These are phyloP conservation scores for Novumbra hubbsi DNA, from an alignment of 2,797 vertebrate species.

Conservation along the genomic window DNA sequence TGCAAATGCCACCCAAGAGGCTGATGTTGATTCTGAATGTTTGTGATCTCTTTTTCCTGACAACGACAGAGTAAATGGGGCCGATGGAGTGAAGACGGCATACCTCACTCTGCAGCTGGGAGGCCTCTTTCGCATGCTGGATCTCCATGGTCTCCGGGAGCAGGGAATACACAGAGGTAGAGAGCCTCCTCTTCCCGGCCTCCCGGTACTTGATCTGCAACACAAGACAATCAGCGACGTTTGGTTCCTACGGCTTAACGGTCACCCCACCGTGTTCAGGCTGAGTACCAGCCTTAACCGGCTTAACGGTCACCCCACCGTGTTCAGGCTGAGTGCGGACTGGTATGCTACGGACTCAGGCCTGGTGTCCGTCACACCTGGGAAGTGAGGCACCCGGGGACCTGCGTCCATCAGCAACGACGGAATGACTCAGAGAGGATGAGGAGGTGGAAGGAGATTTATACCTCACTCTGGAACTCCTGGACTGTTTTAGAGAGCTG, in stretches of 20 bases:
- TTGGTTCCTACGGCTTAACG: not conserved
- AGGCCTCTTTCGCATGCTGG: constrained; percentile 65
- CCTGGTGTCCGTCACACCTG: not conserved
- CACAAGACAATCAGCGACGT: constrained; percentile 5
- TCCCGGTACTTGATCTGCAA: constrained; percentile 86
- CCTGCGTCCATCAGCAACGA: too few species aligned
- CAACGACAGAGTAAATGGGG: not conserved
- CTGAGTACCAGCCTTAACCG: too few species aligned
- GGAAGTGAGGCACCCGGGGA: not conserved
- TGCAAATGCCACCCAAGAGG: not conserved
- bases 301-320: not conserved
- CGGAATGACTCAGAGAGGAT: not conserved
- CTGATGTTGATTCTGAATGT: not conserved
- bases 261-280: not conserved
- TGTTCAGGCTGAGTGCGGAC: not conserved
- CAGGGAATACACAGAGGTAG: constrained; percentile 80
- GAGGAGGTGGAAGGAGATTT: not conserved
- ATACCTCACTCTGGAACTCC: constrained; percentile 50
- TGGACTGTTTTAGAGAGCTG: constrained; percentile 75
- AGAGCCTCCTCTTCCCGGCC: constrained; percentile 70
- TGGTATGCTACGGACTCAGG: not conserved
- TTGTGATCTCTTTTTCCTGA: too few species aligned
- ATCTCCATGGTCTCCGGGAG: constrained; percentile 82
- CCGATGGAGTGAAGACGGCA: constrained; percentile 1
- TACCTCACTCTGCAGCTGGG: constrained; percentile 64